Conservation (phyloP, 2,888 invertebrate genomes). For the Drosophila anomelani region DNA sequence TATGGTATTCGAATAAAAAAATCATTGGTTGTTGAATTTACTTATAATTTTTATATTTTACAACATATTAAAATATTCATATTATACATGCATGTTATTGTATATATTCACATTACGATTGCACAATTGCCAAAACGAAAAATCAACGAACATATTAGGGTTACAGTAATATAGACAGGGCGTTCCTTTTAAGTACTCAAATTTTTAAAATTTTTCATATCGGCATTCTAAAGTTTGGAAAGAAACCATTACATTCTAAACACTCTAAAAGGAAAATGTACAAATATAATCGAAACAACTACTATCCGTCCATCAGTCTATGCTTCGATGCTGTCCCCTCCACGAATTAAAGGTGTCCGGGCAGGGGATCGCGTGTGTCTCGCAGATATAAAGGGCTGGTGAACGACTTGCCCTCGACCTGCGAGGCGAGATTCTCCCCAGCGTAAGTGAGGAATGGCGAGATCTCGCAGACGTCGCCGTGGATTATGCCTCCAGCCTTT, state of each 20-base stretch:
- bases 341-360: slow-evolving; percentile 78
- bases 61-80: slow-evolving; percentile 49
- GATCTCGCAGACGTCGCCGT: slow-evolving; percentile 91
- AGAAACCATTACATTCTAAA: slow-evolving; percentile 29
- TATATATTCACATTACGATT: slow-evolving; percentile 66
- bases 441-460: slow-evolving; percentile 95
- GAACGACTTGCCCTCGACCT: slow-evolving; percentile 89
- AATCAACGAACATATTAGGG: slow-evolving; percentile 37
- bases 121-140: slow-evolving; percentile 53
- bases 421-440: slow-evolving; percentile 92
- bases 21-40: background rate
- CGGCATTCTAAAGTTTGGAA: slow-evolving; percentile 18
- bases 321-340: slow-evolving; percentile 23
- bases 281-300: slow-evolving; percentile 34
- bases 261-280: slow-evolving; percentile 25
- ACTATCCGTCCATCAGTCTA: slow-evolving; percentile 44
- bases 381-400: slow-evolving; percentile 88
- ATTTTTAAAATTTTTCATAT: slow-evolving; percentile 28
- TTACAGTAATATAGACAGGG: slow-evolving; percentile 41
- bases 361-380: slow-evolving; percentile 84
- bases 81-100: slow-evolving; percentile 36
- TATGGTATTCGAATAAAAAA: background rate
- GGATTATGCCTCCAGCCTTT: slow-evolving; percentile 91
- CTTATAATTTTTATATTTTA: slow-evolving; percentile 44
- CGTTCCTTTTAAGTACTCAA: slow-evolving; percentile 47